Evolutionary conservation across 92 coral and sea anemone species (phyloP).

Genomic region (Muricea muricata): DNA sequence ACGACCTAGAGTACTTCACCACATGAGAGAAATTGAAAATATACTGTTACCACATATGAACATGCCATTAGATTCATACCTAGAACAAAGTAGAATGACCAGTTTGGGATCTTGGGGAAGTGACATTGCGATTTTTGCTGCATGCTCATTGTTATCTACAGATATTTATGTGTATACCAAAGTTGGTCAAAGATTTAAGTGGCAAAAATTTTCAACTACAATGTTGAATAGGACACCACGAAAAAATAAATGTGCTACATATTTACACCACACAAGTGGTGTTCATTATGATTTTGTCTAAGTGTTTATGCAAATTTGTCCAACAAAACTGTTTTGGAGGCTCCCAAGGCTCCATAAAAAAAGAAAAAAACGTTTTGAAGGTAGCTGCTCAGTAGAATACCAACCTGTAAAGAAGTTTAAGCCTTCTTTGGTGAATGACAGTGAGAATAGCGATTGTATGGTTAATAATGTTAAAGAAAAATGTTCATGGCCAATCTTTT

Average conservation of each 20-base stretch:
- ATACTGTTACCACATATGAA: constrained; percentile 46
- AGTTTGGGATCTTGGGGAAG: constrained; percentile 68
- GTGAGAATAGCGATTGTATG: not conserved
- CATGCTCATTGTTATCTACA: constrained; percentile 54
- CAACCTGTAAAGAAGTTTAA: not conserved
- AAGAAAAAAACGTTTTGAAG: not conserved
- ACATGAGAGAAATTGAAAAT: constrained; percentile 52
- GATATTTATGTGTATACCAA: constrained; percentile 68
- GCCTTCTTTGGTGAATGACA: not conserved
- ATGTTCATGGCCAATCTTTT: not conserved
- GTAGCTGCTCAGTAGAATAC: not conserved
- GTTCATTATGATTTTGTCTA: constrained; percentile 74
- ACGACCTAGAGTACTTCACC: constrained; percentile 37
- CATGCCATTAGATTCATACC: constrained; percentile 37
- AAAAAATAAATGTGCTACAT: constrained; percentile 33
- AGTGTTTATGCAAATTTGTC: constrained; percentile 35
- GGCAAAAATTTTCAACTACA: constrained; percentile 54
- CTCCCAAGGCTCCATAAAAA: not conserved
- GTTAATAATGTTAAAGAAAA: constrained; percentile 5
- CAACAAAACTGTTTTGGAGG: not conserved
- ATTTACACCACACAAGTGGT: constrained; percentile 66
- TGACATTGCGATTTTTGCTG: constrained; percentile 72
- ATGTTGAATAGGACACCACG: constrained; percentile 45
- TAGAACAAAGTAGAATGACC: constrained; percentile 62
- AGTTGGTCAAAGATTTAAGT: constrained; percentile 8